Conservation (phyloP, 2,888 invertebrate species). For the Sialis fuliginosa region DNA sequence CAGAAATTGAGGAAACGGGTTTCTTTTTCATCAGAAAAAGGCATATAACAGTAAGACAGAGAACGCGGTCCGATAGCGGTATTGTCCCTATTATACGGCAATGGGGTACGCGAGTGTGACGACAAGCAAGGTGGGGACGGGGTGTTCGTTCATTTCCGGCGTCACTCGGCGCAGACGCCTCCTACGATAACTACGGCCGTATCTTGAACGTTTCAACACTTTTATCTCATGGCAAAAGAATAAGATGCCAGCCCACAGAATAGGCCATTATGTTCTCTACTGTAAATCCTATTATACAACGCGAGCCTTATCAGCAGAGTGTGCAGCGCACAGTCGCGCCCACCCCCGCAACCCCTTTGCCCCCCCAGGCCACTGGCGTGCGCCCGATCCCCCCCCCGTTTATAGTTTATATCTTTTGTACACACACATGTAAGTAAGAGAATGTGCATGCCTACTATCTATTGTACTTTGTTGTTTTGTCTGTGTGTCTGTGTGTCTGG, state of each 20-base stretch:
- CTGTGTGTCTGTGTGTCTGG: no score
- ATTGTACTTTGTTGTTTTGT: no score
- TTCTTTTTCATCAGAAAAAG: no score
- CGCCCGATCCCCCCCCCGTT: neutral
- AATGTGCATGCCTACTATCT: no score
- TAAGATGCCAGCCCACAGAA: conserved; percentile 4
- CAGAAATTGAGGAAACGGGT: no score
- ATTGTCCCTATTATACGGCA: no score
- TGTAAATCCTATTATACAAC: conserved; percentile 7
- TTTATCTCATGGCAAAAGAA: conserved; percentile 7
- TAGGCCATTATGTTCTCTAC: conserved; percentile 7
- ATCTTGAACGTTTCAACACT: conserved; percentile 7
- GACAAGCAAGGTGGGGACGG: no score
- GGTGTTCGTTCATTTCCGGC: conserved; percentile 1
- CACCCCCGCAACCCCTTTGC: neutral
- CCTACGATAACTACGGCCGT: neutral
- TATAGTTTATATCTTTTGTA: no score
- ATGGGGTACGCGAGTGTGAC: no score
- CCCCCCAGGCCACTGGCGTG: neutral
- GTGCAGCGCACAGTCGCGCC: conserved; percentile 2
- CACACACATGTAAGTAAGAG: no score
- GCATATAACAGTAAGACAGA: no score
- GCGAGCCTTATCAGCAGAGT: conserved; percentile 5
- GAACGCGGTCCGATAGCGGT: no score
- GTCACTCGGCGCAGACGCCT: neutral